phyloP scores from a whole-genome alignment of 2,888 invertebrate genomes.

The Perizoma affinitatum region DNA sequence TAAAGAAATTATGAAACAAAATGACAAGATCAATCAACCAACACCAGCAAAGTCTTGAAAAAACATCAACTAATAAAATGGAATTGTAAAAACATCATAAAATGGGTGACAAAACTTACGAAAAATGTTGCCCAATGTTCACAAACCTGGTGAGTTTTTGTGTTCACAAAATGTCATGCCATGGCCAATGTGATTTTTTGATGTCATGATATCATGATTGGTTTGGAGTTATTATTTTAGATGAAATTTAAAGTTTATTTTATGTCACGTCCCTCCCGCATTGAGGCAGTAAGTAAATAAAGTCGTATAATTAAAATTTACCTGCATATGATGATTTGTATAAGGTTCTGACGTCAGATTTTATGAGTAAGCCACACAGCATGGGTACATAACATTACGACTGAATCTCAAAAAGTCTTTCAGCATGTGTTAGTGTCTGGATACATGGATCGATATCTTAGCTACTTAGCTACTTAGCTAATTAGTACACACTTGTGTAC shows the following conservation, averaged over 20 bases:
- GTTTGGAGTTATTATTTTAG: conserved; percentile 1
- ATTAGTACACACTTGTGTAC: no score
- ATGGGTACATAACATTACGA: no score
- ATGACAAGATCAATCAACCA: conserved; percentile 6
- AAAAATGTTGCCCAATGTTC: conserved; percentile 33
- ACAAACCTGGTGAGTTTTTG: conserved; percentile 27
- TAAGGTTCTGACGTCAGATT: neutral
- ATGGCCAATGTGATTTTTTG: conserved; percentile 8
- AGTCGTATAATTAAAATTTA: neutral
- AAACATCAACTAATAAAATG: conserved; percentile 17
- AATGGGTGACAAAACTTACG: conserved; percentile 32
- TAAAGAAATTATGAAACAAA: neutral
- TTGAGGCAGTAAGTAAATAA: neutral
- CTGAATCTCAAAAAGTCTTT: no score
- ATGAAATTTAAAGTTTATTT: conserved; percentile 2
- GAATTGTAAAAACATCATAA: conserved; percentile 16
- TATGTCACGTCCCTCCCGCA: neutral
- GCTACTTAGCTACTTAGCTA: no score
- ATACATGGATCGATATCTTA: no score
- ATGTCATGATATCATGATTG: neutral
- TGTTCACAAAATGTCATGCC: neutral
- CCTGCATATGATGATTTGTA: neutral
- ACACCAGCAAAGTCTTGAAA: neutral
- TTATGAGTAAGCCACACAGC: no score
- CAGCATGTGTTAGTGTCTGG: no score